Base-by-base conservation (phyloP, 2,888 invertebrate species). In the Caenorhabditis auriculariae region DNA sequence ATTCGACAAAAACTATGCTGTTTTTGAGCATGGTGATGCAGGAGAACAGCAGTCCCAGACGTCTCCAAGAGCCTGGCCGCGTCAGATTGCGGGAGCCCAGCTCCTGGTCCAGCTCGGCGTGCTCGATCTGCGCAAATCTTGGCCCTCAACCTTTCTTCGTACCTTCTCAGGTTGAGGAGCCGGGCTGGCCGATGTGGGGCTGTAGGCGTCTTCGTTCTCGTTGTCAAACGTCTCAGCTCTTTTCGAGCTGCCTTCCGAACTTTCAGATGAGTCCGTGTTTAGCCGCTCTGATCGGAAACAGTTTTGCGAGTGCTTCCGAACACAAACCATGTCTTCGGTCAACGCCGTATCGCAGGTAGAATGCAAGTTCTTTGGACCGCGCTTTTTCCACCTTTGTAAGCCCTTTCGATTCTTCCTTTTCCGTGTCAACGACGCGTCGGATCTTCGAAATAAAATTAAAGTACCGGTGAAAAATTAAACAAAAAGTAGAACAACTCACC, bases 1-100 rank as follows among this genome's bases (percentile, higher is more conserved):
- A 60, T 26, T 60, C 53, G 42, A 60, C 50, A 35, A 59, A 59
- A 1, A 59, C 54, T 35, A 59, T n/a, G 27, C 54, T 59, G 19
- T 59, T 59, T 28, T 54, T 54, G 9, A 59, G 27, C 35, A 59
- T 49, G 7, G 54, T 54, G 7, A 54, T 46, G 41, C 41, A 49
- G 7, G 49, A 39, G n/a, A 54, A 24, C 4, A 54, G 50, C 29
- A 59, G n/a, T n/a, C n/a, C n/a, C n/a, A n/a, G n/a, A n/a, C n/a
- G n/a, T n/a, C n/a, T n/a, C n/a, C n/a, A n/a, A n/a, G n/a, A n/a
- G n/a, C n/a, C n/a, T n/a, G n/a, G n/a, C n/a, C n/a, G 44, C 15
- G 49, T 24, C 19, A 59, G 39, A 26, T 59, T 59, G 17, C 58
- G 43, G 9, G 60, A 38, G 2, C 54, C 54, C 9, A 60, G 45